Evolutionary conservation across 2,797 vertebrate species (phyloP).

Genomic region (Steatocranus sp.): DNA sequence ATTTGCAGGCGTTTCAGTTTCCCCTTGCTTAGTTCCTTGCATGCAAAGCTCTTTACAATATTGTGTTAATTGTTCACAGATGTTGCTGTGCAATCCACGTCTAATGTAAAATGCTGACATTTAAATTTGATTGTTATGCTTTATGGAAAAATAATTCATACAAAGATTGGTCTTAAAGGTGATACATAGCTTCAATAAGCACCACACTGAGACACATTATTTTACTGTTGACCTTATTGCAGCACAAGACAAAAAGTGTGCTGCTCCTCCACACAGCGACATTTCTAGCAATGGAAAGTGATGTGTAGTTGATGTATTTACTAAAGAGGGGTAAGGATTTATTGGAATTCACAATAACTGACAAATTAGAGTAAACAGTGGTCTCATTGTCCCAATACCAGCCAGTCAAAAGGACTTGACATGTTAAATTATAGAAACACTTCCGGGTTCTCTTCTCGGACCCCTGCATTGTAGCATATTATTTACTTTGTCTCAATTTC

Average conservation of each 20-base stretch:
- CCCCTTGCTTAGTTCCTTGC: conserved; percentile 17
- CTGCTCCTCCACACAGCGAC: neutral
- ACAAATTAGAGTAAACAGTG: neutral
- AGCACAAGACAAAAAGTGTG: neutral
- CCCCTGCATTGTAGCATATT: neutral
- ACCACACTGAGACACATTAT: neutral
- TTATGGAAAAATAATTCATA: neutral
- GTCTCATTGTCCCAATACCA: neutral
- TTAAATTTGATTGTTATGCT: neutral
- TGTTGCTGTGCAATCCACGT: neutral
- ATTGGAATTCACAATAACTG: neutral
- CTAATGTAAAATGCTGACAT: neutral
- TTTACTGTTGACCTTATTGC: neutral
- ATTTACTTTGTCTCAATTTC: neutral
- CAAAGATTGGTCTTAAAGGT: neutral
- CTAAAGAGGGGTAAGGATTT: neutral
- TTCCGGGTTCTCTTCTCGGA: neutral
- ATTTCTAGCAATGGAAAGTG: neutral
- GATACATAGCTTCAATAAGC: neutral
- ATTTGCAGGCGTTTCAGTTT: conserved; percentile 4
- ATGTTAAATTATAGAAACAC: neutral
- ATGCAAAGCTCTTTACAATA: conserved; percentile 18
- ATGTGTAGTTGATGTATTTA: neutral
- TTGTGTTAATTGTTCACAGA: neutral
- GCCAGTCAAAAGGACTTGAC: neutral